These are phyloP conservation scores for Champsocephalus gunnari DNA, from an alignment of 2,797 vertebrate species.

Conservation along the genomic window DNA sequence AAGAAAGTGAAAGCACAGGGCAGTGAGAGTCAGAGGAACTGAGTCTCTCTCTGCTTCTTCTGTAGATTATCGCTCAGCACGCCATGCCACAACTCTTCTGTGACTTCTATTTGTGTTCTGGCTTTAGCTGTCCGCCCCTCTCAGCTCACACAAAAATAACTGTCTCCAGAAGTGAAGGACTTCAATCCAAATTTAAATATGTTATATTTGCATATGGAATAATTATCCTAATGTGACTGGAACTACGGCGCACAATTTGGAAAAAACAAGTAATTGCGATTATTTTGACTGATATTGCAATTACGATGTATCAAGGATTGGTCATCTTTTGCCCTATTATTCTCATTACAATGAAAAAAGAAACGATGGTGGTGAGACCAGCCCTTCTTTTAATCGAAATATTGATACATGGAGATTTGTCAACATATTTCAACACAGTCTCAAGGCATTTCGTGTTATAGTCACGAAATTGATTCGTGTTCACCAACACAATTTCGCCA, in stretches of 20 bases:
- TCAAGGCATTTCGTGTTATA: too few species aligned
- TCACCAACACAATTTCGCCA: too few species aligned
- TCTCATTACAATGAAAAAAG: too few species aligned
- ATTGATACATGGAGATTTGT: too few species aligned
- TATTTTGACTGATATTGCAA: too few species aligned
- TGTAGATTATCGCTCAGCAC: slow-evolving; percentile 45
- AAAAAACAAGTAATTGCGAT: too few species aligned
- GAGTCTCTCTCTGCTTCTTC: slow-evolving; percentile 31
- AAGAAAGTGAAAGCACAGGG: slow-evolving; percentile 57
- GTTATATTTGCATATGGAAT: not conserved
- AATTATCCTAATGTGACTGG: not conserved
- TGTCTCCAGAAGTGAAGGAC: slow-evolving; percentile 15
- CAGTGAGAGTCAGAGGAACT: slow-evolving; percentile 43
- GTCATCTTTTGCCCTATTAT: too few species aligned
- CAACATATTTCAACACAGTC: too few species aligned
- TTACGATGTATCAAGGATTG: too few species aligned
- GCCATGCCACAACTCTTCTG: slow-evolving; percentile 31
- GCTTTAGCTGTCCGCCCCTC: slow-evolving; percentile 2
- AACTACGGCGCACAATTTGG: not conserved
- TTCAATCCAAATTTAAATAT: not conserved
- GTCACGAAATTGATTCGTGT: too few species aligned
- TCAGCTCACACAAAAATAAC: slow-evolving; percentile 6
- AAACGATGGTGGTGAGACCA: too few species aligned
- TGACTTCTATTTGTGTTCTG: slow-evolving; percentile 32
- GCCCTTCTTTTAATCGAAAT: too few species aligned